Conservation (phyloP, 2,888 invertebrate genomes). For the Helicoverpa assulta region DNA sequence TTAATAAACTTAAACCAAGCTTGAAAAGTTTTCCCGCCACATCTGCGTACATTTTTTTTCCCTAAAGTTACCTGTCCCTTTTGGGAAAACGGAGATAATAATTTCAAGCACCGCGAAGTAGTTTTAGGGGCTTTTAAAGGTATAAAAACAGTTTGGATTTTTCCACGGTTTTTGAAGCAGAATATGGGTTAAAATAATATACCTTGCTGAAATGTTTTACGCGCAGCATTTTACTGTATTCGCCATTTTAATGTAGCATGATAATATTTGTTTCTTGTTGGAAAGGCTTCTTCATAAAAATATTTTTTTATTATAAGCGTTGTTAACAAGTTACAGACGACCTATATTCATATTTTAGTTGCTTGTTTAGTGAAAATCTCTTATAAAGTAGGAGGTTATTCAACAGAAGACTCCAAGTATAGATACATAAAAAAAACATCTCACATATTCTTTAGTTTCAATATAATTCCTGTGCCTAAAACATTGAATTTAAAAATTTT, state of each 20-base stretch:
- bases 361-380: no score
- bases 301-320: no score
- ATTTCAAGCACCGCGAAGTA: constrained; percentile 53
- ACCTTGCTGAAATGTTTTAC: constrained; percentile 40
- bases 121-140: constrained; percentile 59
- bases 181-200: constrained; percentile 52
- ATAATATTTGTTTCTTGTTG: background rate
- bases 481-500: no score
- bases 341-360: no score
- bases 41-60: constrained; percentile 27
- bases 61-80: constrained; percentile 37
- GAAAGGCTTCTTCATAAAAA: background rate
- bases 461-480: no score
- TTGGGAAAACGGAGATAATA: constrained; percentile 49
- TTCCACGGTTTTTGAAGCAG: constrained; percentile 16
- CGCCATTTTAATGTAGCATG: constrained; percentile 6
- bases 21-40: background rate
- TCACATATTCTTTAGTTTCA: no score
- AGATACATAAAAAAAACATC: no score
- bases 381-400: no score
- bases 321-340: no score
- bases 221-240: constrained; percentile 20
- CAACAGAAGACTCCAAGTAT: no score
- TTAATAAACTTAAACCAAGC: background rate
- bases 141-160: constrained; percentile 56